Percentiles rank a stretch among this genome's conserved stretches.
Evolutionary conservation across 1,140 invertebrate species (phyloP).

Genomic region (Drosophila melanogaster): DNA sequence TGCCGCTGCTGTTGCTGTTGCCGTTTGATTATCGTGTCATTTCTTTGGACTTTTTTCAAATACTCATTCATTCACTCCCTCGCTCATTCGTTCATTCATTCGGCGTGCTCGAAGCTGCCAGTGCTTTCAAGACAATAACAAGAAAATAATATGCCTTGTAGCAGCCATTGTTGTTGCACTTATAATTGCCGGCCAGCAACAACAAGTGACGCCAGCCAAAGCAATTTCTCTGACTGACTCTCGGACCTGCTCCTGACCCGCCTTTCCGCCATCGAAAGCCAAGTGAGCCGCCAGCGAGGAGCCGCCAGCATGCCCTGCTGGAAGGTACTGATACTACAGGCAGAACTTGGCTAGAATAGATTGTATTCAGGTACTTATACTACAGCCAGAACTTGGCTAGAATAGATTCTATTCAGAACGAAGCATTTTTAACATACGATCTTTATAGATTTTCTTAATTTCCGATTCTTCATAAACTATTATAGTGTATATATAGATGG

Average conservation of each 20-base stretch:
- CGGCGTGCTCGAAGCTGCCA: constrained; percentile 16
- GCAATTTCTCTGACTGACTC: constrained; percentile 74
- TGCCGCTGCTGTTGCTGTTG: constrained; percentile 25
- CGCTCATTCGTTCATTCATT: constrained; percentile 50
- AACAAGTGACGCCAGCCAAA: constrained; percentile 59
- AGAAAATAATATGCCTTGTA: constrained; percentile 65
- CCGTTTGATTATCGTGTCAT: constrained; percentile 69
- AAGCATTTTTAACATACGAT: no score
- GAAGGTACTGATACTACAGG: not conserved
- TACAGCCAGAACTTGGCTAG: no score
- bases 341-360: not conserved
- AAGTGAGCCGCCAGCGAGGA: constrained; percentile 45
- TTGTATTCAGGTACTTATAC: no score
- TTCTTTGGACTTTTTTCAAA: constrained; percentile 57
- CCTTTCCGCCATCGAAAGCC: constrained; percentile 15
- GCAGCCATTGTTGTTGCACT: constrained; percentile 30
- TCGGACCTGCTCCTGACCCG: constrained; percentile 42
- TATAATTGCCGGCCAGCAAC: constrained; percentile 61
- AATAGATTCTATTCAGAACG: no score
- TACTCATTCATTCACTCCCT: constrained; percentile 55
- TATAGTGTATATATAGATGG: not conserved
- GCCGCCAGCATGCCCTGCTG: constrained; percentile 20
- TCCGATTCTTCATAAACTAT: no score
- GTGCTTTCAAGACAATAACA: constrained; percentile 63
- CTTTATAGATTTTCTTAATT: no score